Conservation (phyloP, 2,888 invertebrate genomes). For the Rhagonycha fulva region DNA sequence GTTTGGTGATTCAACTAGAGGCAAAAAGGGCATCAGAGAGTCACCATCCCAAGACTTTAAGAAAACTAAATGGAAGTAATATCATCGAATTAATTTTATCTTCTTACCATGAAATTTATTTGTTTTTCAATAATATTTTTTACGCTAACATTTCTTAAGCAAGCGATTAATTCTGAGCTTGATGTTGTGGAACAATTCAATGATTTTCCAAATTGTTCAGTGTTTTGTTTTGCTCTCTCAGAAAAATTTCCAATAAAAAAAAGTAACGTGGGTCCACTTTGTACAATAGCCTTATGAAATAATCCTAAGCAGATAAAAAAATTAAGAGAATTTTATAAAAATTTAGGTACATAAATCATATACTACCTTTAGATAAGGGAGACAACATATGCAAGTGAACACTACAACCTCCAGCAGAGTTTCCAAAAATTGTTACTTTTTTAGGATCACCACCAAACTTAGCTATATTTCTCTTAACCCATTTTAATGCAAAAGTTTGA, state of each 20-base stretch:
- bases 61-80: neutral
- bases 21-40: constrained; percentile 80
- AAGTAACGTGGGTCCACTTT: constrained; percentile 69
- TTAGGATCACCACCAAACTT: constrained; percentile 14
- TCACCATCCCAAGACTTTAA: constrained; percentile 74
- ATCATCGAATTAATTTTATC: neutral
- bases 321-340: neutral
- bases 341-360: neutral
- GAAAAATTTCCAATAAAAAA: constrained; percentile 52
- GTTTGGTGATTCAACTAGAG: constrained; percentile 71
- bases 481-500: constrained; percentile 5
- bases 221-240: constrained; percentile 62
- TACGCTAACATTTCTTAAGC: neutral
- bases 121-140: neutral
- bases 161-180: constrained; percentile 37
- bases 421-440: constrained; percentile 14
- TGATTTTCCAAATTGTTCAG: constrained; percentile 63
- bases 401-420: constrained; percentile 9
- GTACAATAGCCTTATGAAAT: constrained; percentile 74
- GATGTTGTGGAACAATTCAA: constrained; percentile 63
- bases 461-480: constrained; percentile 10
- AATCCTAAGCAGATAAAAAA: constrained; percentile 57
- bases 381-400: constrained; percentile 10
- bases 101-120: neutral
- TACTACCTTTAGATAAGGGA: constrained; percentile 14